Conservation (phyloP, 2,113 vertebrate genomes). For the Tetrax tetrax region DNA sequence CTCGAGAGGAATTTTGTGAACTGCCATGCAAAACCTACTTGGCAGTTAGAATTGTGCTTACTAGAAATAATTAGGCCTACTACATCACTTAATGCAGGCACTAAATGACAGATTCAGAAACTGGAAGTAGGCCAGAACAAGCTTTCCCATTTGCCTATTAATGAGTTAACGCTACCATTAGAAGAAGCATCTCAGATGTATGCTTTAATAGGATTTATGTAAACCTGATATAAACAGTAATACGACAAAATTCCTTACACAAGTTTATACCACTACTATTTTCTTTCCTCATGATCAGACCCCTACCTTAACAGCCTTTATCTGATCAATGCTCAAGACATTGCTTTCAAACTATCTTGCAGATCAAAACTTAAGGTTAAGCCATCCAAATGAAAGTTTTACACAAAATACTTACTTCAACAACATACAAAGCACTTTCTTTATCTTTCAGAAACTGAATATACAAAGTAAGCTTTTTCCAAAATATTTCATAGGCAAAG, state of each 20-base stretch:
- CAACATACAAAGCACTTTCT: slow-evolving; percentile 85
- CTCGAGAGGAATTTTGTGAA: background rate
- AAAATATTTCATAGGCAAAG: slow-evolving; percentile 92
- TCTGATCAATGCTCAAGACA: slow-evolving; percentile 41
- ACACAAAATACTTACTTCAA: slow-evolving; percentile 84
- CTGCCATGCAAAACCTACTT: slow-evolving; percentile 8
- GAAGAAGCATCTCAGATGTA: background rate
- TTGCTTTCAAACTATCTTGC: slow-evolving; percentile 38
- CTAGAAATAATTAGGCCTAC: background rate
- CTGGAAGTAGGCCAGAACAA: background rate
- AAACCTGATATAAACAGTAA: slow-evolving; percentile 47
- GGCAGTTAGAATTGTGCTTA: slow-evolving; percentile 21
- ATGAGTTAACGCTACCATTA: background rate
- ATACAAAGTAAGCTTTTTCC: slow-evolving; percentile 84
- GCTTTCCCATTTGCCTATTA: slow-evolving; percentile 49
- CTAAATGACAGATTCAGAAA: background rate
- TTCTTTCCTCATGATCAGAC: slow-evolving; percentile 53
- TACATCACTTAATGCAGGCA: background rate
- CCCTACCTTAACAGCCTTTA: slow-evolving; percentile 53
- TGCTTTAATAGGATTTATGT: background rate
- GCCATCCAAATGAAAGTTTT: slow-evolving; percentile 71
- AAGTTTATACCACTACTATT: slow-evolving; percentile 35
- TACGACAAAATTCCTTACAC: slow-evolving; percentile 45
- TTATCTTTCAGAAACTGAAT: slow-evolving; percentile 86
- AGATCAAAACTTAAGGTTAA: slow-evolving; percentile 61